A percentile compares a stretch with the other conserved stretches of the same genome.
Conservation (phyloP, 2,113 vertebrate species). For the Myrmecobius fasciatus region DNA sequence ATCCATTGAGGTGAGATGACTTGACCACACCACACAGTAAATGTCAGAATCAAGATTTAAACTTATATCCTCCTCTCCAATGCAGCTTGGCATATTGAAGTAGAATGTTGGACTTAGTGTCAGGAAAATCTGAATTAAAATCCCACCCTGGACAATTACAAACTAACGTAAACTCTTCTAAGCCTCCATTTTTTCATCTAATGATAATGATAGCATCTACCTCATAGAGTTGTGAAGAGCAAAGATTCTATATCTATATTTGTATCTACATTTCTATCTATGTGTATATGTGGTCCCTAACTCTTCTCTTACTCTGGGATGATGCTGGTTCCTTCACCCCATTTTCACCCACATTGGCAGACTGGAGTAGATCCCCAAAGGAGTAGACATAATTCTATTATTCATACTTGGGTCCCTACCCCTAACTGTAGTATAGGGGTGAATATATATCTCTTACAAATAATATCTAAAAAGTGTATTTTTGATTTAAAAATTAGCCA, state of each 20-base stretch:
- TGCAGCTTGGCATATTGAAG: no score
- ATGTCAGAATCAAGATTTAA: no score
- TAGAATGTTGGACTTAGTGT: no score
- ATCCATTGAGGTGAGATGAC: no score
- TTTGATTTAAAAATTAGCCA: neutral
- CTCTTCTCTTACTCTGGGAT: neutral
- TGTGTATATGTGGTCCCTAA: neutral
- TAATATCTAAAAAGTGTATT: neutral
- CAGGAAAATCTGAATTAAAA: no score
- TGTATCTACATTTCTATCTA: neutral
- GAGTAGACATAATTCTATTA: neutral
- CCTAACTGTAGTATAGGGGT: neutral
- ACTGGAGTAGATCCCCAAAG: neutral
- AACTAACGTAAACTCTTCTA: no score
- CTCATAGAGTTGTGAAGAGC: neutral
- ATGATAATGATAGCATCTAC: neutral
- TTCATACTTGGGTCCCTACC: neutral
- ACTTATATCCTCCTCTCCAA: no score
- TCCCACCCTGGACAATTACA: no score
- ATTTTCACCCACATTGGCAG: neutral
- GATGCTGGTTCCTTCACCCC: neutral
- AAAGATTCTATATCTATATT: neutral
- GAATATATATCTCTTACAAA: neutral
- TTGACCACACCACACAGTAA: no score
- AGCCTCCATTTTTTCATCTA: neutral